These are phyloP conservation scores for Gobius niger DNA, from an alignment of 2,113 vertebrate genomes.

Conservation along the genomic window DNA sequence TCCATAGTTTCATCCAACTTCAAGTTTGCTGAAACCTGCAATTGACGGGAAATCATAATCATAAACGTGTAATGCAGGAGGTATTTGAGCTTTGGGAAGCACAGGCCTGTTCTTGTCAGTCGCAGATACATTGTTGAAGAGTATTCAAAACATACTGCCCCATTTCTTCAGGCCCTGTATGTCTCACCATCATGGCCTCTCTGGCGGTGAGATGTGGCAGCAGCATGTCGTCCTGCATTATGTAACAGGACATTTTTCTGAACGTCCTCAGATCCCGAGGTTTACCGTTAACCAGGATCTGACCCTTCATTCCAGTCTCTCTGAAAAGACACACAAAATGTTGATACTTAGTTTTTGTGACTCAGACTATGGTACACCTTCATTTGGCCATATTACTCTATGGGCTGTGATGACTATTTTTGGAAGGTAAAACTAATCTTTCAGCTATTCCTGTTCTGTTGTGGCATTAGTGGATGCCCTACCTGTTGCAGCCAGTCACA, in stretches of 20 bases:
- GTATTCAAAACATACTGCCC: background rate
- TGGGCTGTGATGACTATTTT: too few relatives aligned
- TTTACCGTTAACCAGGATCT: slow-evolving; percentile 91
- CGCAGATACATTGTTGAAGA: background rate
- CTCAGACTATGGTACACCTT: too few relatives aligned
- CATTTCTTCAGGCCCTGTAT: background rate
- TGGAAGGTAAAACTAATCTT: too few relatives aligned
- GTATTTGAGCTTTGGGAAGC: background rate
- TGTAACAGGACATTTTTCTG: slow-evolving; percentile 98
- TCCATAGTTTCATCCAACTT: slow-evolving; percentile 92
- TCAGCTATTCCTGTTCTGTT: too few relatives aligned
- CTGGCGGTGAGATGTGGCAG: slow-evolving; percentile 89
- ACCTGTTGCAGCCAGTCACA: too few relatives aligned
- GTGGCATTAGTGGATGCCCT: too few relatives aligned
- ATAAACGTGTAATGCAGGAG: background rate
- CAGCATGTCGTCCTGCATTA: slow-evolving; percentile 98
- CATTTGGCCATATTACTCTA: too few relatives aligned
- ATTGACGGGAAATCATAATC: background rate
- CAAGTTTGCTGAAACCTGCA: slow-evolving; percentile 92
- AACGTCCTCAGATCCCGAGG: slow-evolving; percentile 90
- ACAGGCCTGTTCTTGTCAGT: slow-evolving; percentile 3
- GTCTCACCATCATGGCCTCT: slow-evolving; percentile 98
- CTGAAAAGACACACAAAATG: slow-evolving; percentile 62
- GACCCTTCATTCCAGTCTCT: slow-evolving; percentile 94
- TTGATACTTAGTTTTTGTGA: too few relatives aligned